Percentiles rank a stretch among this genome's conserved stretches.
These are phyloP conservation scores for Orthonevra nobilis DNA, from an alignment of 2,888 invertebrate species.

Conservation along the genomic window DNA sequence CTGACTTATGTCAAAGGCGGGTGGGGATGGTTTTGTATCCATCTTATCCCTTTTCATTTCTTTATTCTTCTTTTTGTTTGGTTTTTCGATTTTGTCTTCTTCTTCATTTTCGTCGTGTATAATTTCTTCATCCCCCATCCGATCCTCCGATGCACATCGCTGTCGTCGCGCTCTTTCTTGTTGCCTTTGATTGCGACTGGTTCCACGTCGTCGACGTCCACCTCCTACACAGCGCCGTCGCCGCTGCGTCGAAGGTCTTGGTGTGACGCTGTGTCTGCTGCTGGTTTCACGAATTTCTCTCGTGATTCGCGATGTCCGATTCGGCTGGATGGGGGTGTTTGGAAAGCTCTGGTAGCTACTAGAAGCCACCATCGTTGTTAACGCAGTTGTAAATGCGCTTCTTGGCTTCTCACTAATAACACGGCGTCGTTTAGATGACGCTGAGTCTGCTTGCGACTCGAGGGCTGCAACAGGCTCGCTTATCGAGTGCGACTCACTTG, in stretches of 20 bases:
- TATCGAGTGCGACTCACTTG: conserved; percentile 64
- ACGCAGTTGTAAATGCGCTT: conserved; percentile 6
- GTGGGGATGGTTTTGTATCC: too few relatives aligned
- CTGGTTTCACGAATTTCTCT: conserved; percentile 47
- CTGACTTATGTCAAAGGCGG: conserved; percentile 73
- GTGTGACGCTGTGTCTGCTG: conserved; percentile 38
- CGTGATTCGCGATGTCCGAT: conserved; percentile 68
- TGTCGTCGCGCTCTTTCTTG: conserved; percentile 40
- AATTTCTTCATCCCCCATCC: conserved; percentile 77
- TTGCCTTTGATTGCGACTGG: conserved; percentile 49
- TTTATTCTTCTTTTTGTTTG: too few relatives aligned
- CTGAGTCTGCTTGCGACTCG: conserved; percentile 56
- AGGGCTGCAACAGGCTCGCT: conserved; percentile 62
- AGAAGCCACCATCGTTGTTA: conserved; percentile 30
- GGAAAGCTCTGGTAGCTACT: conserved; percentile 77
- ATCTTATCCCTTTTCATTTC: too few relatives aligned
- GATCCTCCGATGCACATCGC: conserved; percentile 78
- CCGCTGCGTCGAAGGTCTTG: conserved; percentile 31
- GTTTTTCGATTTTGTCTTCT: conserved; percentile 1
- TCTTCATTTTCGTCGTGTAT: conserved; percentile 7
- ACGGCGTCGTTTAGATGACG: conserved; percentile 57
- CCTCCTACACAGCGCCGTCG: conserved; percentile 33
- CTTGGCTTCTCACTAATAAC: conserved; percentile 12
- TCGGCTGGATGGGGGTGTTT: conserved; percentile 80
- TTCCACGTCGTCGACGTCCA: conserved; percentile 38